phyloP scores from a whole-genome alignment of 2,888 invertebrate species.

The Torymus texanus region DNA sequence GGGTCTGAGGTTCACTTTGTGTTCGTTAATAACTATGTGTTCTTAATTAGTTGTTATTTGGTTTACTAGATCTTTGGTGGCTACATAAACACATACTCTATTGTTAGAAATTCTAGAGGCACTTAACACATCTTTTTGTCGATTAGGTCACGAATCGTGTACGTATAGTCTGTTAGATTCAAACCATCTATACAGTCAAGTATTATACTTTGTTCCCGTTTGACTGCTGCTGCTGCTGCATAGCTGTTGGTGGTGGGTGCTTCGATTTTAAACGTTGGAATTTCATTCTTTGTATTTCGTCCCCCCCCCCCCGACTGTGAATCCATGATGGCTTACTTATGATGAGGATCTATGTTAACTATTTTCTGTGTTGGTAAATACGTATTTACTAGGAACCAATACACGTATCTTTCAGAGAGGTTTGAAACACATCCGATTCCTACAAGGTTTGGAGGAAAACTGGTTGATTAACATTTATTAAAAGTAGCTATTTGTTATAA shows the following conservation, averaged over 20 bases:
- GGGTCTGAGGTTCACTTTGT: slow-evolving; percentile 4
- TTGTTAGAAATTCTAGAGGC: background rate
- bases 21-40: background rate
- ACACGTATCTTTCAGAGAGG: too few species aligned
- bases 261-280: too few species aligned
- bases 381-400: too few species aligned
- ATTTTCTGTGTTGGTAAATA: too few species aligned
- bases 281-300: too few species aligned
- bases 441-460: too few species aligned
- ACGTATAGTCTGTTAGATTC: background rate
- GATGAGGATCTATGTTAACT: too few species aligned
- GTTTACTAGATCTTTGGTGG: background rate
- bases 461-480: too few species aligned
- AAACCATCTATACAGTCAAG: background rate
- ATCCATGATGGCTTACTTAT: too few species aligned
- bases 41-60: background rate
- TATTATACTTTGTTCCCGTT: background rate
- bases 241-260: background rate
- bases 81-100: background rate
- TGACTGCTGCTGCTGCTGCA: background rate
- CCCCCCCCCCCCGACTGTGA: too few species aligned
- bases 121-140: background rate
- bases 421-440: too few species aligned
- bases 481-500: too few species aligned
- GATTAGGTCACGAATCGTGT: background rate